Percentiles rank a stretch among this genome's conserved stretches.
phyloP scores from a whole-genome alignment of 1,140 invertebrate species.

The Hydropsyche tenuis region DNA sequence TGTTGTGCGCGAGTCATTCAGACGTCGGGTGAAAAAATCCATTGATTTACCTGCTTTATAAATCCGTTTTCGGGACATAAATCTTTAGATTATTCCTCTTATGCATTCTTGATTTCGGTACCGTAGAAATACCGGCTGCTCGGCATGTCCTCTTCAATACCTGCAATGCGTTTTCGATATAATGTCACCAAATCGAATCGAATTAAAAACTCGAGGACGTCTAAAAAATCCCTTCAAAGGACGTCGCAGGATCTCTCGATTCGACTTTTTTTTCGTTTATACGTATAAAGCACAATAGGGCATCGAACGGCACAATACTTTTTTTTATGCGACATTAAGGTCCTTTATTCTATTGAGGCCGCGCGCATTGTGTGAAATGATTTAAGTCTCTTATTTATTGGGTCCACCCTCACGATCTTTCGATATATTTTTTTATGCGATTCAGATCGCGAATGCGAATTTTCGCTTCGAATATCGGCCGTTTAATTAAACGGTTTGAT shows the following conservation, averaged over 20 bases:
- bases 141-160: slow-evolving; percentile 32
- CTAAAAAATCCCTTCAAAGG: slow-evolving; percentile 34
- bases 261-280: slow-evolving; percentile 12
- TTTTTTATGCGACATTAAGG: slow-evolving; percentile 41
- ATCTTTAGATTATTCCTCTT: slow-evolving; percentile 39
- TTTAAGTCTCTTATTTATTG: slow-evolving; percentile 49
- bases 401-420: slow-evolving; percentile 38
- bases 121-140: neutral
- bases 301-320: slow-evolving; percentile 39
- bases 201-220: slow-evolving; percentile 44
- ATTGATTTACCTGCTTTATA: slow-evolving; percentile 42
- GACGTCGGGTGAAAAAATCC: slow-evolving; percentile 27
- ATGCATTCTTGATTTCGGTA: slow-evolving; percentile 37
- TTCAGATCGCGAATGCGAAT: neutral
- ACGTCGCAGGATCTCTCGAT: slow-evolving; percentile 28
- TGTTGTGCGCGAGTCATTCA: slow-evolving; percentile 8
- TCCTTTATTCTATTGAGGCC: slow-evolving; percentile 45
- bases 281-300: slow-evolving; percentile 26
- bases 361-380: slow-evolving; percentile 46
- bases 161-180: slow-evolving; percentile 43
- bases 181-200: slow-evolving; percentile 48
- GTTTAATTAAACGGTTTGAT: neutral
- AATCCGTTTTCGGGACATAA: slow-evolving; percentile 41
- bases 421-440: slow-evolving; percentile 4
- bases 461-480: neutral